Evolutionary conservation across 2,113 vertebrate genomes (phyloP), one percentile per base, ranked within the genome.

Genomic region (Calyptomena viridis): DNA sequence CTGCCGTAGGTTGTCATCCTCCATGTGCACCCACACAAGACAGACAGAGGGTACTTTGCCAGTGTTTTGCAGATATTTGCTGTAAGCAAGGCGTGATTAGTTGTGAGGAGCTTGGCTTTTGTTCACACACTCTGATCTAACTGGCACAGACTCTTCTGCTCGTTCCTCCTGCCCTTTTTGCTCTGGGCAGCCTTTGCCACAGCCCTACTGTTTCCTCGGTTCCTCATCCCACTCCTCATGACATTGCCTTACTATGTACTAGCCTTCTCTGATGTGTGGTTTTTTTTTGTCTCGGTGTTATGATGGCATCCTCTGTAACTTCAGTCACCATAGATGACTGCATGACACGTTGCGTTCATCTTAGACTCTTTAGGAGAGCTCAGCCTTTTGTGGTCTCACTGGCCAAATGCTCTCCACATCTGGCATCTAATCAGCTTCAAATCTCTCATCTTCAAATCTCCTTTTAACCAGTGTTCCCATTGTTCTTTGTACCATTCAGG

Each of bases 51-150:
- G 89, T 66, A 42, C 37, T 93, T 89, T 62, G 91, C 95, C 87
- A 91, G 53, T 11, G 46, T 53, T 95, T 93, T 84, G 87, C 84
- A 93, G 81, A 60, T 82, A 84, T 31, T 79, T 87, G 74, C 89
- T 75, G 37, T 73, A 64, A 89, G 87, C 69, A 50, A 92, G 58
- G 40, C 3, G 0, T 73, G 56, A 64, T 91, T 47, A 84, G 37
- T 92, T 78, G 37, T 62, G 77, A 63, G 44, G 68, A 79, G 79
- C 67, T 93, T 92, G 84, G 87, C 73, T 91, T 89, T 64, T 4
- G 1, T 82, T 82, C 79, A 59, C 66, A 30, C 3, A 0, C 47
- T 91, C 84, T 89, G 80, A 84, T 84, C 60, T 79, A 30, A 67
- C n/a, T 90, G 86, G 83, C 74, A 81, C 30, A 58, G 87, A 46